Evolutionary conservation across 2,888 invertebrate species (phyloP), one percentile per base, ranked within the genome.

Genomic region (Eristalis arbustorum): DNA sequence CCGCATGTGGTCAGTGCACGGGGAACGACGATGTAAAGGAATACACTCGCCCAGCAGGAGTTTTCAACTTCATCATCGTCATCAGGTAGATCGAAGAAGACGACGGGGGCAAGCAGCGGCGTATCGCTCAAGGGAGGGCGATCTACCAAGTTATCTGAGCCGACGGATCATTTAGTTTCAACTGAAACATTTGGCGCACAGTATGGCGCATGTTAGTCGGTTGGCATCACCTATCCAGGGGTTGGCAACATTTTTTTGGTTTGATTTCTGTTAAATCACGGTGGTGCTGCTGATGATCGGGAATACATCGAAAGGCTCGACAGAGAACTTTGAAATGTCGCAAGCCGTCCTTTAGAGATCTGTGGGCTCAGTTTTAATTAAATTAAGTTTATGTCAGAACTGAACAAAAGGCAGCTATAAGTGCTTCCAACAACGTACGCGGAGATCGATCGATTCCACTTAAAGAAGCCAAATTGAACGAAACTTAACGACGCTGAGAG

Each of bases 31-130:
- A 73, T 62, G 67, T 31, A 73, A 72, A 74, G 81, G 76, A 81
- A 77, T 75, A 75, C 74, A 49, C 49, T 18, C 69, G 64, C 74
- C 69, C 83, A 85, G 85, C 85, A 71, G 73, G 85, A 67, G 85
- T 82, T 82, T 71, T 85, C 77, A 78, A 67, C 85, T 85, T 85
- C 82, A 85, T 82, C 78, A 85, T 74, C 85, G 69, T 85, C 74
- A 69, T 69, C 61, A 73, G 57, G 64, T 74, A 63, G 56, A 74
- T 56, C 68, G 72, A 59, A 1, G 59, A 59, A 3, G 59, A 3
- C 25, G 2, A 59, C 6, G 23, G 13, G n/a, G 23, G 25, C 25
- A 14, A 1, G 34, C 18, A 6, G 18, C 49, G 49, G 34, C 18
- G 37, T 28, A 62, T 57, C 61, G 11, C 66, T 72, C 22, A 72